Base-by-base conservation (phyloP, 2,797 vertebrate species). In the Catamblyrhynchus diadema region DNA sequence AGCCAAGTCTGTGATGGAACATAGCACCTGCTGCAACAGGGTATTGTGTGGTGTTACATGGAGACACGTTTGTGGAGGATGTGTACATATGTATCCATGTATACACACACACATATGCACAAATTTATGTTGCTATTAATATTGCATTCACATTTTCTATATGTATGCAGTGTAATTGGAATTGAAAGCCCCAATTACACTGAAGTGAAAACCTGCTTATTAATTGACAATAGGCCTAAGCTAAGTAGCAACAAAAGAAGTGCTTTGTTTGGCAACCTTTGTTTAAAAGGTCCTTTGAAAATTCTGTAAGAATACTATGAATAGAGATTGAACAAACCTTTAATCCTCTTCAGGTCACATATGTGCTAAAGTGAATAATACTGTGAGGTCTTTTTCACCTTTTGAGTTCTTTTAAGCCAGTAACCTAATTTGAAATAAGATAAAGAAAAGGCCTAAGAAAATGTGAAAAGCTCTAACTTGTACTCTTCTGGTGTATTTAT, bases 191-290 rank as follows among this genome's bases (percentile, higher is more conserved):
- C 93, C 95, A 97, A 95, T 98, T 97, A 94, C 65, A 77, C 51
- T 35, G 93, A 93, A 96, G 93, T 95, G 96, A 97, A 98, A 97
- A 95, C 69, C 95, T 77, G 59, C 94, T 94, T 96, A 97, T 89
- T 92, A 89, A 92, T 97, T 93, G 90, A 98, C 97, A 98, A 97
- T 97, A 93, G 91, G 64, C 77, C 87, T 94, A 90, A 88, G 91
- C 95, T 93, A 95, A 96, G 97, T 90, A 96, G 94, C 94, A 97
- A 94, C 92, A 97, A 96, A 93, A 97, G 94, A 96, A 96, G 90
- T 86, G 95, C 97, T 98, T 98, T 97, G 96, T 96, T 96, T 96
- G 94, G 95, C 96, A 95, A 96, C 95, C 97, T 98, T 98, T 98
- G 97, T 98, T 96, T 93, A 86, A 81, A 95, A 93, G 88, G 83